Evolutionary conservation across 2,888 invertebrate species (phyloP).

Genomic region (Drosophila planitibia): DNA sequence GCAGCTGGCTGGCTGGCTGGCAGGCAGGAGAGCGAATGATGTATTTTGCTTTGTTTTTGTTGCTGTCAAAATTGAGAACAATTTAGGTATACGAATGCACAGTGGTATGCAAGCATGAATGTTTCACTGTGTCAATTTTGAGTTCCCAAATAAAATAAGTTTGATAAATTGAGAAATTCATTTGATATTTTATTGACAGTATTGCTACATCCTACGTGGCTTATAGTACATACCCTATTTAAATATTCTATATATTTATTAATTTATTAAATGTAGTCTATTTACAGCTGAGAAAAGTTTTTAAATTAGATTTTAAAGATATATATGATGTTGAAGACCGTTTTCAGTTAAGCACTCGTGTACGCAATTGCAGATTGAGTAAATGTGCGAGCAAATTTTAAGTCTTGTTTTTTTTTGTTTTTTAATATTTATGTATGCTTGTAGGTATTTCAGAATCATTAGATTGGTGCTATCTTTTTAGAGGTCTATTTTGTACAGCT

Average conservation of each 20-base stretch:
- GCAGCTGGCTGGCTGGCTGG: not conserved
- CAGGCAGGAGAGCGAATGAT: conserved; percentile 22
- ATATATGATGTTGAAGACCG: conserved; percentile 27
- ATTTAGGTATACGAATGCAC: conserved; percentile 23
- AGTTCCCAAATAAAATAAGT: not conserved
- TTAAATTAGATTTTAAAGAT: not conserved
- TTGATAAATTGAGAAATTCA: conserved; percentile 5
- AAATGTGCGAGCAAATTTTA: conserved; percentile 18
- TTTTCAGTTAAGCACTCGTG: conserved; percentile 34
- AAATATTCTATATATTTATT: conserved; percentile 3
- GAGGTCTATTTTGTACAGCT: conserved; percentile 31
- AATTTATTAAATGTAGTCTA: not conserved
- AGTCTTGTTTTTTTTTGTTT: conserved; percentile 37
- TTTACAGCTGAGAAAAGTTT: not conserved
- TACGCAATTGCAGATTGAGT: conserved; percentile 16
- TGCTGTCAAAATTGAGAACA: conserved; percentile 44
- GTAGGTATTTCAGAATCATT: conserved; percentile 34
- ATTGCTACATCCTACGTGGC: conserved; percentile 40
- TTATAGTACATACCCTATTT: conserved; percentile 31
- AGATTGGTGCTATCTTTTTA: conserved; percentile 16
- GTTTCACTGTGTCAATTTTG: not conserved
- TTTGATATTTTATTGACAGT: conserved; percentile 55
- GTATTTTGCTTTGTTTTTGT: conserved; percentile 36
- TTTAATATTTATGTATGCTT: conserved; percentile 11
- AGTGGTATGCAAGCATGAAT: conserved; percentile 25